Conservation (phyloP, 2,113 vertebrate genomes). For the Epinephelus lanceolatus region DNA sequence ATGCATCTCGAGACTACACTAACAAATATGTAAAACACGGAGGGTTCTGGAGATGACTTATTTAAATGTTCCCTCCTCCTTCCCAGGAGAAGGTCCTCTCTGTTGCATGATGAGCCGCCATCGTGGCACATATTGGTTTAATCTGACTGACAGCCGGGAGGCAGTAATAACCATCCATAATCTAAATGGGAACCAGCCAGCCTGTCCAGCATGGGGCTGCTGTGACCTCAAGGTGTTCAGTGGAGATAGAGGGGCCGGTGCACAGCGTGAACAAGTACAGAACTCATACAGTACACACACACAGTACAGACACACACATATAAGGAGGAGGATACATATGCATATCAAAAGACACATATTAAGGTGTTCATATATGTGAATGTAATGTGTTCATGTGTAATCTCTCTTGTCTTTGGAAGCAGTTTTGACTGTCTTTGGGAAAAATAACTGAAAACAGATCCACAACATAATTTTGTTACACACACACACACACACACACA, state of each 20-base stretch:
- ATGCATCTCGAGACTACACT: conserved; percentile 20
- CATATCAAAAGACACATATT: conserved; percentile 1
- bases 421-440: not conserved
- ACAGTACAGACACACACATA: not conserved
- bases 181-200: conserved; percentile 76
- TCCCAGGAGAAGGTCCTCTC: conserved; percentile 65
- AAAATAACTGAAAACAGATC: too few species aligned
- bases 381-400: not conserved
- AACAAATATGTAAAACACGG: conserved; percentile 60
- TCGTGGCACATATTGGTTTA: conserved; percentile 79
- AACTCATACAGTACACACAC: not conserved
- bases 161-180: conserved; percentile 83
- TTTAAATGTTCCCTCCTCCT: conserved; percentile 66
- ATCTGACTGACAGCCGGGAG: conserved; percentile 81
- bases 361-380: not conserved
- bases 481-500: not conserved
- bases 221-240: conserved; percentile 80
- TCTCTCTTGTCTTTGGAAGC: not conserved
- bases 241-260: conserved; percentile 69
- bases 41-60: conserved; percentile 63
- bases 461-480: not conserved
- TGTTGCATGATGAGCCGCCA: conserved; percentile 67
- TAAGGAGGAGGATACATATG: conserved; percentile 5
- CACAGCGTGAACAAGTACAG: conserved; percentile 38
- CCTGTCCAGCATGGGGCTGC: conserved; percentile 61